Percentiles rank a stretch among this genome's conserved stretches.
These are phyloP conservation scores for Limnephilus marmoratus DNA, from an alignment of 2,888 invertebrate species.

Conservation along the genomic window DNA sequence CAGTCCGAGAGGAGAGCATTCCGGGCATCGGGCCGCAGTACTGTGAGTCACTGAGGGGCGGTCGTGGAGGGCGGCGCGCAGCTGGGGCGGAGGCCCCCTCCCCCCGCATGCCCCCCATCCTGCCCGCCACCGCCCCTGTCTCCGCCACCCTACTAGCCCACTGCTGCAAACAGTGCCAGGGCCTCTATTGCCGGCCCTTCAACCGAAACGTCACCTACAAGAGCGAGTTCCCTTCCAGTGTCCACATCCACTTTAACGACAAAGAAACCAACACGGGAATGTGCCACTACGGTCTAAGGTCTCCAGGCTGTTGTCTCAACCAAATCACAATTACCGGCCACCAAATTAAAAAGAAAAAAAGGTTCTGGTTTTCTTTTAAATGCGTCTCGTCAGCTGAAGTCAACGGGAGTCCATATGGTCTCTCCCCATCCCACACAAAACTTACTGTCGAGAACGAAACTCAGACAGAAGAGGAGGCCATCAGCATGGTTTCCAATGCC, in stretches of 20 bases:
- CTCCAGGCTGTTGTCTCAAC: conserved; percentile 31
- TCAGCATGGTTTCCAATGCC: conserved; percentile 70
- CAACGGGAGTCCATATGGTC: conserved; percentile 35
- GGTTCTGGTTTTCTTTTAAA: conserved; percentile 55
- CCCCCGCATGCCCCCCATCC: neutral
- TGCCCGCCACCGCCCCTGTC: neutral
- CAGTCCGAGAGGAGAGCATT: conserved; percentile 64
- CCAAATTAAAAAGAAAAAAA: neutral
- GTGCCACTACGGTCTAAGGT: conserved; percentile 1
- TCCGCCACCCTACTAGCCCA: neutral
- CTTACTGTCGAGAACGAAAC: conserved; percentile 67
- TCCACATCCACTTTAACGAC: conserved; percentile 53
- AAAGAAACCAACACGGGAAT: conserved; percentile 57
- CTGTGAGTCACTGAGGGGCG: conserved; percentile 50
- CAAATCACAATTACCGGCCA: neutral
- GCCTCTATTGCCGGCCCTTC: conserved; percentile 65
- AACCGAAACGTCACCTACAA: conserved; percentile 54
- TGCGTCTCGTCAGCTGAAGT: conserved; percentile 46
- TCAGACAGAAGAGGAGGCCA: conserved; percentile 60
- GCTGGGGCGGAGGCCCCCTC: neutral
- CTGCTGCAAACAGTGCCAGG: conserved; percentile 47
- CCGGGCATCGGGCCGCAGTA: conserved; percentile 50
- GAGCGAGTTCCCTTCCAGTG: conserved; percentile 43
- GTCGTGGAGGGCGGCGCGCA: conserved; percentile 45
- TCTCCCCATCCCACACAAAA: conserved; percentile 41